Conservation (phyloP, 2,113 vertebrate species). For the Vicugna pacos region DNA sequence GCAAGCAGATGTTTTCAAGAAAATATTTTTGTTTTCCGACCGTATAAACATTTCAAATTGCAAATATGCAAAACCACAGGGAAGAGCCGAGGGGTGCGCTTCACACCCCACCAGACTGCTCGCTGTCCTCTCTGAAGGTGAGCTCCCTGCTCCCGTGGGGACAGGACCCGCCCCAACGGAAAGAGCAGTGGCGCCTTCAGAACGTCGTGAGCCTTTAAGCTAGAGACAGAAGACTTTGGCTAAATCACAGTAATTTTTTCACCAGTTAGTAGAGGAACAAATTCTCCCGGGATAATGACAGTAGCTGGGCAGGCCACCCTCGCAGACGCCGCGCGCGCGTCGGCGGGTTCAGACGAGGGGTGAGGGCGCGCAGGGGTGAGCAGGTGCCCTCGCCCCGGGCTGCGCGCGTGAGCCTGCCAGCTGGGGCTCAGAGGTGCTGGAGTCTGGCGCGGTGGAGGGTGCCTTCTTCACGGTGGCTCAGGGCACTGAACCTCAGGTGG, state of each 20-base stretch:
- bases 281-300: accelerated
- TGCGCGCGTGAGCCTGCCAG: accelerated
- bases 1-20: background rate
- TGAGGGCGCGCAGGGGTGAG: background rate
- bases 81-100: accelerated
- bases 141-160: accelerated
- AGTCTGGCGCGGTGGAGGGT: accelerated
- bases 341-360: accelerated
- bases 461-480: accelerated
- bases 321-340: accelerated
- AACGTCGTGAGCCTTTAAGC: background rate
- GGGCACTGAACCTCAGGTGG: accelerated
- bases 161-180: background rate
- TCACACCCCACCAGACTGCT: accelerated
- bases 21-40: constrained; percentile 54
- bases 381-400: too few relatives aligned
- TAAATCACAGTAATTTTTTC: background rate
- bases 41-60: constrained; percentile 33
- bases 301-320: accelerated
- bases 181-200: constrained; percentile 74
- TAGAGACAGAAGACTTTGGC: background rate
- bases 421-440: accelerated
- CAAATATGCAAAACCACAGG: background rate
- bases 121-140: background rate
- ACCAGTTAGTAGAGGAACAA: accelerated